Conservation (phyloP, 2,888 invertebrate genomes). For the Agapostemon virescens region DNA sequence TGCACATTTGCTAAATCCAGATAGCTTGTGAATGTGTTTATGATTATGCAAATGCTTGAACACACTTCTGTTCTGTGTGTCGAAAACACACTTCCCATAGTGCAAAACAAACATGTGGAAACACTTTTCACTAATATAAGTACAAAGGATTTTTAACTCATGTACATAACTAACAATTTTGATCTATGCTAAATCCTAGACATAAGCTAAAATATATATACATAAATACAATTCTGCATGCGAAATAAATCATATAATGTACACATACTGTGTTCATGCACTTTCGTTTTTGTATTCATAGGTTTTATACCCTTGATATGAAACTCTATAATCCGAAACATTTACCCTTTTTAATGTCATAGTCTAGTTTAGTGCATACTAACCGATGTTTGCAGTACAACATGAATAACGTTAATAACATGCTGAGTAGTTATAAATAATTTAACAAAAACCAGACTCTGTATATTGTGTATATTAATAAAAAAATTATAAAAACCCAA, state of each 20-base stretch:
- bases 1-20: constrained; percentile 56
- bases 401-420: constrained; percentile 27
- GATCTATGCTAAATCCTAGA: constrained; percentile 21
- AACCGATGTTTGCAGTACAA: constrained; percentile 30
- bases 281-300: neutral
- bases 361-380: constrained; percentile 37
- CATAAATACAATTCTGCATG: constrained; percentile 23
- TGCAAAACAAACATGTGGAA: neutral
- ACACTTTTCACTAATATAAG: constrained; percentile 5
- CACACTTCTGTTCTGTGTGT: neutral
- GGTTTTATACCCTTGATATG: neutral
- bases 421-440: constrained; percentile 32
- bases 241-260: constrained; percentile 15
- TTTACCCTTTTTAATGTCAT: neutral
- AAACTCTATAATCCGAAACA: neutral
- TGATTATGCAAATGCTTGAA: constrained; percentile 28
- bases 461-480: constrained; percentile 24
- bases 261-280: constrained; percentile 30
- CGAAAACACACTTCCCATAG: neutral
- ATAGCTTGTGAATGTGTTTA: constrained; percentile 29
- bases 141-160: neutral
- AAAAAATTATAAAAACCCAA: constrained; percentile 7
- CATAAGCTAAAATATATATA: constrained; percentile 31
- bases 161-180: constrained; percentile 2
- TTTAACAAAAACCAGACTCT: constrained; percentile 26